A percentile compares a stretch with the other conserved stretches of the same genome.
phyloP scores from a whole-genome alignment of 2,113 vertebrate species.

The Periophthalmodon schlosseri region DNA sequence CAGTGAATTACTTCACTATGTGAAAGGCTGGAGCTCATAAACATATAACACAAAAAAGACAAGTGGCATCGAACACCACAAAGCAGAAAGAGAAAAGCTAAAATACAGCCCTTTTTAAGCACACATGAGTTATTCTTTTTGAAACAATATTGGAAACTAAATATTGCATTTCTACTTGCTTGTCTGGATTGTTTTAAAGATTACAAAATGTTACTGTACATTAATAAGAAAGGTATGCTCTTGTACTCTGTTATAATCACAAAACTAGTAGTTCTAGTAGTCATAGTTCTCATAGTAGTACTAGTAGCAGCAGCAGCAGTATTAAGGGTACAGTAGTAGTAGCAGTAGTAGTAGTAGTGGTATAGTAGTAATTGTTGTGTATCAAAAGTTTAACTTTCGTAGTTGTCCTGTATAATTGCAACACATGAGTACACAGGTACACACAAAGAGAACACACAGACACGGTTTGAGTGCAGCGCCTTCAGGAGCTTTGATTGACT shows the following conservation, averaged over 20 bases:
- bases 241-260: neutral
- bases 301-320: neutral
- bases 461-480: conserved; percentile 54
- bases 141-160: neutral
- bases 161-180: too few relatives aligned
- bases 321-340: neutral
- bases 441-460: conserved; percentile 48
- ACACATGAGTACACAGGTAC: conserved; percentile 56
- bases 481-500: conserved; percentile 60
- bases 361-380: neutral
- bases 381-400: neutral
- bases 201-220: neutral
- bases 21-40: neutral
- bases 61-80: neutral
- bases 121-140: neutral
- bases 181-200: neutral
- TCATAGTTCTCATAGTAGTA: neutral
- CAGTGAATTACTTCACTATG: neutral
- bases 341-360: neutral
- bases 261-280: neutral
- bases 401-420: conserved; percentile 40
- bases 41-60: neutral
- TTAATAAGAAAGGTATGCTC: neutral
- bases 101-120: neutral
- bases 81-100: neutral